Evolutionary conservation across 2,113 vertebrate species (phyloP).

Genomic region (Oryzias melastigma): DNA sequence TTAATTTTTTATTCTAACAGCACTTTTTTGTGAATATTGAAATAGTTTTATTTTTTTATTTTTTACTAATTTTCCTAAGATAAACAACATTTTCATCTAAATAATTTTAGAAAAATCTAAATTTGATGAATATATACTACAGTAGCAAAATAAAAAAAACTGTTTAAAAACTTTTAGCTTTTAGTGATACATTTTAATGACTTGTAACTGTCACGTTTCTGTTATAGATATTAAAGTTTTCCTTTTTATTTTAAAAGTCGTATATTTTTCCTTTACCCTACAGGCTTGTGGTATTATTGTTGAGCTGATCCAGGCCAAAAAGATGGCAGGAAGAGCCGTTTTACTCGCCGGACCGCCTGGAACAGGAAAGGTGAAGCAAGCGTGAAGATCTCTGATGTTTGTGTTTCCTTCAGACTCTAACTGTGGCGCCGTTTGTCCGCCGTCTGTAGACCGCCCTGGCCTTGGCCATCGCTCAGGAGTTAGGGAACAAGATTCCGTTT

Average conservation of each 20-base stretch:
- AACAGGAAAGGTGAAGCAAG: slow-evolving; percentile 90
- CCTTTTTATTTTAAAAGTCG: background rate
- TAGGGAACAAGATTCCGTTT: slow-evolving; percentile 98
- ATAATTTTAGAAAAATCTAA: no score
- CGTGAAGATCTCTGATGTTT: background rate
- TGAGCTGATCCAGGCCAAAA: slow-evolving; percentile 95
- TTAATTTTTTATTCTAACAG: no score
- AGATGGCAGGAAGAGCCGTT: slow-evolving; percentile 96
- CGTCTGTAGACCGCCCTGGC: slow-evolving; percentile 88
- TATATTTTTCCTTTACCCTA: slow-evolving; percentile 22
- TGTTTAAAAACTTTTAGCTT: no score
- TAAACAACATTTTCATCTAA: no score
- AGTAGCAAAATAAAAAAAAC: no score
- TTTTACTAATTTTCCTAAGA: no score
- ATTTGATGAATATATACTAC: no score
- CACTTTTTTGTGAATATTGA: no score
- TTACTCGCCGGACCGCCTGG: slow-evolving; percentile 95
- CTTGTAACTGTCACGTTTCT: no score
- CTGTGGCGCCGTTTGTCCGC: background rate
- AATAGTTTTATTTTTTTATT: no score
- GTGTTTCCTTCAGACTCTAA: background rate
- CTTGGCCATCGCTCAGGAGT: slow-evolving; percentile 93
- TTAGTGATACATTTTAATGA: no score
- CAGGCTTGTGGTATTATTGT: slow-evolving; percentile 97
- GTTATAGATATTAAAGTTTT: background rate